Evolutionary conservation across 2,797 vertebrate genomes (phyloP), one percentile per base, ranked within the genome.

Genomic region (Mus spretus): DNA sequence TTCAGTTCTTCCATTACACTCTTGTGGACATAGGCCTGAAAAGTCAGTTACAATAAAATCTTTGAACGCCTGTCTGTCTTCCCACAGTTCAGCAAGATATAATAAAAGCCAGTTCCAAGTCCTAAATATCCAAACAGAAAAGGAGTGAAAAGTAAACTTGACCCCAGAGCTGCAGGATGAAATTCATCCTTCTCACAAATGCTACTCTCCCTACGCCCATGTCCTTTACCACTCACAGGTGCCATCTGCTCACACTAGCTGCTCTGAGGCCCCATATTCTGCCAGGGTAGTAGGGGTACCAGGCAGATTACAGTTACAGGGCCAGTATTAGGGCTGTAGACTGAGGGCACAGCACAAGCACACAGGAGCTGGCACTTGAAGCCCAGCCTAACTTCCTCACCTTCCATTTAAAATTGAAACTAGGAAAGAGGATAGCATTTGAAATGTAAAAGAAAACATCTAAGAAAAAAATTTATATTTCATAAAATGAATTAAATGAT

Each of bases 1-100:
- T 99, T 99, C 95, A 99, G 98, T 97, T 99, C 99, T 97, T 99
- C 99, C 99, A 99, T 99, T 97, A 99, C 99, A 86, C 99, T 99
- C 98, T 99, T 99, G 97, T 99, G 99, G 89, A 99, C 99, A 1
- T 99, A 99, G 0, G 99, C 99, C 99, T 99, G 88, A 12, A 94
- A 95, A 61, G 5, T 72, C n/a, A 61, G 75, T 80, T 15, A 40
- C 4, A 89, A 86, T 50, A 80, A 92, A 89, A 89, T 44, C 72
- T 65, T 2, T 78, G 6, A 75, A 85, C 7, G 10, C 9, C 26
- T 3, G 72, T 53, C 53, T n/a, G 6, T 84, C n/a, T 75, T 61
- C 44, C 34, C 22, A 77, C 7, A 55, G 47, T 4, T 80, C 70
- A 91, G 0, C 57, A 61, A 17, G 22, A 94, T 82, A 67, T 65